A percentile compares a stretch with the other conserved stretches of the same genome.
Evolutionary conservation across 2,888 invertebrate species (phyloP).

Genomic region (Ophioninae sp.): DNA sequence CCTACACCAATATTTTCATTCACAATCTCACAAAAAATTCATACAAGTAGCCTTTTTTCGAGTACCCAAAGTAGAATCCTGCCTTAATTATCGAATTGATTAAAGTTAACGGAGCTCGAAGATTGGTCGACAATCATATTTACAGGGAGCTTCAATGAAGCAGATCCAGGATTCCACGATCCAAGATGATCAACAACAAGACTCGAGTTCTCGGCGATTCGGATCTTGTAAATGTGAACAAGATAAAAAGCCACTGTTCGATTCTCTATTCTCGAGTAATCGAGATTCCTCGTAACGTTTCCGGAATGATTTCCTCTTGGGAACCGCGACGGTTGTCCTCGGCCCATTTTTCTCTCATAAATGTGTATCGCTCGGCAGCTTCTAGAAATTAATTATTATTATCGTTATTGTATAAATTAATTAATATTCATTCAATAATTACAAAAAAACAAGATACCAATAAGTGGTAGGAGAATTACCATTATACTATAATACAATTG

Average conservation of each 20-base stretch:
- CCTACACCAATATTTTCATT: too few species aligned
- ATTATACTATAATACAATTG: too few species aligned
- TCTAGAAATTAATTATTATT: slow-evolving; percentile 48
- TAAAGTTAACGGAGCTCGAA: neutral
- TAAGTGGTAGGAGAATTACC: too few species aligned
- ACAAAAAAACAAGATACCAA: neutral
- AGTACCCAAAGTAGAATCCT: too few species aligned
- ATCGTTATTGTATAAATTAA: neutral
- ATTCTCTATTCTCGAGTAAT: slow-evolving; percentile 68
- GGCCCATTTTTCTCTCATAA: slow-evolving; percentile 61
- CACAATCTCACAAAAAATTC: too few species aligned
- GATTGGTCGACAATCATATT: slow-evolving; percentile 24
- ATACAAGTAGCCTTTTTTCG: too few species aligned
- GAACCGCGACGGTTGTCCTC: slow-evolving; percentile 21
- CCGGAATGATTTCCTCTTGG: slow-evolving; percentile 33
- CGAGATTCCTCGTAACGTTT: slow-evolving; percentile 68
- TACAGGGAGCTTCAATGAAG: slow-evolving; percentile 68
- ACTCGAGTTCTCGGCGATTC: slow-evolving; percentile 75
- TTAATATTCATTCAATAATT: neutral
- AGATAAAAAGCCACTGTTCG: slow-evolving; percentile 73
- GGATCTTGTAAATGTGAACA: slow-evolving; percentile 77
- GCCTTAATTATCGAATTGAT: neutral
- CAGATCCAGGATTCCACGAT: slow-evolving; percentile 74
- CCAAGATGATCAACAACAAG: slow-evolving; percentile 74
- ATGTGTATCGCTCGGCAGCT: slow-evolving; percentile 63